These are phyloP conservation scores for Zosterops hypoxanthus DNA, from an alignment of 2,113 vertebrate species.

Conservation along the genomic window DNA sequence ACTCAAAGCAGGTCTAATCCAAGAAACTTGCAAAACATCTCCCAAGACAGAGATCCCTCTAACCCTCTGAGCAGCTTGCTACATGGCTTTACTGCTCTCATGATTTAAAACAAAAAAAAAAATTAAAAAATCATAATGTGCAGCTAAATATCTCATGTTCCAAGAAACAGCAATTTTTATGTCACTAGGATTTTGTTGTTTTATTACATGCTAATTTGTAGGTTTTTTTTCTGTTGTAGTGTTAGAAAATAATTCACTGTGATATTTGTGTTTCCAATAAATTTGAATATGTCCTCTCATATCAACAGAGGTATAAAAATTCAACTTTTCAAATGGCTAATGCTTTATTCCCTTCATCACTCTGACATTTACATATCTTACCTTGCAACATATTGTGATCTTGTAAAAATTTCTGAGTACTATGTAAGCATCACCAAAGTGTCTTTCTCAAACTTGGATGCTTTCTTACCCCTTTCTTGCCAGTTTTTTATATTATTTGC, in stretches of 20 bases:
- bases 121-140: not conserved
- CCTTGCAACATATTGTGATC: not conserved
- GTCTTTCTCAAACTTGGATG: not conserved
- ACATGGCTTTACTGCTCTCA: not conserved
- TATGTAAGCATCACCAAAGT: not conserved
- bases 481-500: slow-evolving; percentile 1
- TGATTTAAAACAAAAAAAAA: not conserved
- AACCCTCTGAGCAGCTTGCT: not conserved
- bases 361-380: not conserved
- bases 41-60: not conserved
- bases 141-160: not conserved
- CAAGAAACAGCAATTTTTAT: not conserved
- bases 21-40: not conserved
- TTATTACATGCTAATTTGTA: not conserved
- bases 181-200: not conserved
- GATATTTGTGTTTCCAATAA: not conserved
- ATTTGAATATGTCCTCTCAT: not conserved
- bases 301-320: not conserved
- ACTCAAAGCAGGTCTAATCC: not conserved
- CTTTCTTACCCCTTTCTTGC: not conserved
- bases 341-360: not conserved
- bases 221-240: fast-evolving
- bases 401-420: not conserved
- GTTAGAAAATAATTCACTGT: not conserved
- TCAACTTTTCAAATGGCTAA: not conserved